These are phyloP conservation scores for Pachyuromys duprasi DNA, from an alignment of 2,797 vertebrate genomes.

Conservation along the genomic window DNA sequence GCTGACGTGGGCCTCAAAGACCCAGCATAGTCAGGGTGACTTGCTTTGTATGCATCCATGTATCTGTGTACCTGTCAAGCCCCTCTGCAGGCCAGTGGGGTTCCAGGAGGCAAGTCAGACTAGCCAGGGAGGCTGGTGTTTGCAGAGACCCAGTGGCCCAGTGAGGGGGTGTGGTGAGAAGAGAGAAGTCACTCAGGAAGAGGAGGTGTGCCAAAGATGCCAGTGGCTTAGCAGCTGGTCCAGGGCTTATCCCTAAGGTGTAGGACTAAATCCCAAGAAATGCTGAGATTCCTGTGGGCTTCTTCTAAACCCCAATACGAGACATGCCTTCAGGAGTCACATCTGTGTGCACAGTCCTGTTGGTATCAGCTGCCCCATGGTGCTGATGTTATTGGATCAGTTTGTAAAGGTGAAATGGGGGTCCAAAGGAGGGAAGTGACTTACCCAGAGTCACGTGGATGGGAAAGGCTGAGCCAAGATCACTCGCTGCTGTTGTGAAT, in stretches of 20 bases:
- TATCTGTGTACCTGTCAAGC: too few relatives aligned
- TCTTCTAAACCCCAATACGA: neutral
- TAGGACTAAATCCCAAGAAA: neutral
- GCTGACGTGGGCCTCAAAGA: neutral
- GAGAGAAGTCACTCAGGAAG: neutral
- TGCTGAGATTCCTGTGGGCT: neutral
- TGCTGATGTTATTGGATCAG: rapidly evolving
- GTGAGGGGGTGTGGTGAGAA: rapidly evolving
- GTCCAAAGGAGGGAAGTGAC: neutral
- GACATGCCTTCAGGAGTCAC: neutral
- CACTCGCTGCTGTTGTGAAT: neutral
- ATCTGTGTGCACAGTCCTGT: neutral
- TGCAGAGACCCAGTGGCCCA: neutral
- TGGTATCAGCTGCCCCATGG: neutral
- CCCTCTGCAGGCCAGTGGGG: neutral
- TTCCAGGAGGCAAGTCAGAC: neutral
- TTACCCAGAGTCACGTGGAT: neutral
- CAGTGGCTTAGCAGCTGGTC: neutral
- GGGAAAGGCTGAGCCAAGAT: neutral
- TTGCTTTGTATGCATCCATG: neutral
- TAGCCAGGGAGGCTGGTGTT: neutral
- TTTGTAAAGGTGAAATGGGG: neutral
- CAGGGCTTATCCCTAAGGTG: neutral
- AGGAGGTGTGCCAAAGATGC: neutral
- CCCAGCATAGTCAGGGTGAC: neutral